These are phyloP conservation scores for Sipha flava DNA, from an alignment of 1,140 invertebrate species.

Conservation along the genomic window DNA sequence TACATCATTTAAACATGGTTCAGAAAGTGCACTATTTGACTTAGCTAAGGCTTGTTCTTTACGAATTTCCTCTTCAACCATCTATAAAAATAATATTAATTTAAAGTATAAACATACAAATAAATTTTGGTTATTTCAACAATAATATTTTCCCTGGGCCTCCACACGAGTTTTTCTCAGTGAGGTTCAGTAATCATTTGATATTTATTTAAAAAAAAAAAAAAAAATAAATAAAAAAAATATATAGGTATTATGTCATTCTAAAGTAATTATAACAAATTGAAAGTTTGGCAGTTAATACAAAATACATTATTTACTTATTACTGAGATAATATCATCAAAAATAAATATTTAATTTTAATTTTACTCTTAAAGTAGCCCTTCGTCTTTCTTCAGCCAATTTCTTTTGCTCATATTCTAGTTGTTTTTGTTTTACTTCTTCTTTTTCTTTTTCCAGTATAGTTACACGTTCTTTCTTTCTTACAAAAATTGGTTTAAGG, in stretches of 20 bases:
- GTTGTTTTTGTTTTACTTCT: conserved; percentile 70
- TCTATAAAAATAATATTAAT: conserved; percentile 42
- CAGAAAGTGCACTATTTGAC: conserved; percentile 46
- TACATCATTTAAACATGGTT: conserved; percentile 72
- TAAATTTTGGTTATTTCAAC: no score
- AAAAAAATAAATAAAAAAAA: no score
- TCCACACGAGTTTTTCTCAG: no score
- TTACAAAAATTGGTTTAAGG: conserved; percentile 94
- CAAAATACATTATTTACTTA: neutral
- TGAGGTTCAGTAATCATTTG: no score
- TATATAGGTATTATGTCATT: no score
- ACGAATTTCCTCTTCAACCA: conserved; percentile 82
- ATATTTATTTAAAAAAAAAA: no score
- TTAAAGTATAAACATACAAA: no score
- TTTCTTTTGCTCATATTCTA: conserved; percentile 67
- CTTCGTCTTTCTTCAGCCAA: conserved; percentile 71
- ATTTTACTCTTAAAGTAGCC: conserved; percentile 67
- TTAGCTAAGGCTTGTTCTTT: conserved; percentile 54
- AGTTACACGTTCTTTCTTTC: conserved; percentile 88
- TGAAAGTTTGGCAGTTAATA: no score
- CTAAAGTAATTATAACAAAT: no score
- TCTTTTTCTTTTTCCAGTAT: conserved; percentile 90
- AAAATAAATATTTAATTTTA: neutral
- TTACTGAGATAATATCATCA: neutral
- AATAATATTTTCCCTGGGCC: no score